A percentile compares a stretch with the other conserved stretches of the same genome.
Conservation (phyloP, 2,888 invertebrate genomes). For the Philaethria dido region DNA sequence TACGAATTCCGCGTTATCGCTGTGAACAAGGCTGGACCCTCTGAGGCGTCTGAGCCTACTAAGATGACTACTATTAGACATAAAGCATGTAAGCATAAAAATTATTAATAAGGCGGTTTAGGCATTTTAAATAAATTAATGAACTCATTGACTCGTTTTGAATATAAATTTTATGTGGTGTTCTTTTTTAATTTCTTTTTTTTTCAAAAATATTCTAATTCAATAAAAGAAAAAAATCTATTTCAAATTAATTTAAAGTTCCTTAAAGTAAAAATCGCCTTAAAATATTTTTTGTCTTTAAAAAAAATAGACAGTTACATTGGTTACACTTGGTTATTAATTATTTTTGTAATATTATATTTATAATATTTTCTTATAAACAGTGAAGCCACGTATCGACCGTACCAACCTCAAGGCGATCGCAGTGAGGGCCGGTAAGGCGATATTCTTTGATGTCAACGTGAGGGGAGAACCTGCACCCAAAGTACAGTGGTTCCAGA, state of each 20-base stretch:
- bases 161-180: no score
- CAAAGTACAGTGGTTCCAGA: conserved; percentile 94
- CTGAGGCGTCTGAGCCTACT: conserved; percentile 95
- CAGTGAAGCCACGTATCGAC: conserved; percentile 98
- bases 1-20: conserved; percentile 96
- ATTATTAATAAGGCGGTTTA: neutral
- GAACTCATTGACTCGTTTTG: no score
- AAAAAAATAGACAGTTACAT: no score
- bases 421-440: conserved; percentile 95
- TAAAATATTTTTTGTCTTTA: no score
- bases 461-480: conserved; percentile 98
- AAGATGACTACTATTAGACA: conserved; percentile 94
- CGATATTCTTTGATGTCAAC: conserved; percentile 96
- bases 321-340: no score
- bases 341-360: no score
- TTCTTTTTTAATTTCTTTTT: no score
- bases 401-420: conserved; percentile 96
- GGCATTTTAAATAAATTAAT: no score
- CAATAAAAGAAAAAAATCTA: no score
- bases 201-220: no score
- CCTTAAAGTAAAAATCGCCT: no score
- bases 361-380: neutral
- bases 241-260: no score
- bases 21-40: conserved; percentile 96
- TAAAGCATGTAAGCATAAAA: conserved; percentile 88